Conservation (phyloP, 2,888 invertebrate genomes). For the Ypsolopha scabrella region DNA sequence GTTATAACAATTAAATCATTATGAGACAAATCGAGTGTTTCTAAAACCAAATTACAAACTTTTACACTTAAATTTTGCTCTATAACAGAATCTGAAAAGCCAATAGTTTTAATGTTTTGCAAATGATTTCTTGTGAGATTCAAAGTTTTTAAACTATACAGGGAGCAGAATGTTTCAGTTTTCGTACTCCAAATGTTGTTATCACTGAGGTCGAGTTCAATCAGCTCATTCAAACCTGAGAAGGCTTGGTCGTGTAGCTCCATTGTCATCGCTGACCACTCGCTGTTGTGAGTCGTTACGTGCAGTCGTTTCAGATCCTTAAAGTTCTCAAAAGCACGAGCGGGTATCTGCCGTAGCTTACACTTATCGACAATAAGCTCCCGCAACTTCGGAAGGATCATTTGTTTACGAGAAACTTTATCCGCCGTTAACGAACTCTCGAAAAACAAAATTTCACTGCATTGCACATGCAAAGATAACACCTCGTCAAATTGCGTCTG, state of each 20-base stretch:
- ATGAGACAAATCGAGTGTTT: conserved; percentile 78
- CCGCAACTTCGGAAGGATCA: conserved; percentile 75
- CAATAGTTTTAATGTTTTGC: conserved; percentile 80
- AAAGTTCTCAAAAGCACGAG: conserved; percentile 76
- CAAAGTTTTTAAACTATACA: conserved; percentile 75
- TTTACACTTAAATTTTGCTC: conserved; percentile 68
- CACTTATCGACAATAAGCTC: conserved; percentile 79
- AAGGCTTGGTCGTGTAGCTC: conserved; percentile 79
- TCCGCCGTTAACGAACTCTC: conserved; percentile 75
- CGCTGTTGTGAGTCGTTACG: conserved; percentile 80
- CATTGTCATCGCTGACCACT: conserved; percentile 84
- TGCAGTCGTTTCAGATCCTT: conserved; percentile 76
- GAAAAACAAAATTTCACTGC: conserved; percentile 80
- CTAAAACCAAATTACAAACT: conserved; percentile 77
- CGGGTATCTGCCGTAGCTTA: conserved; percentile 80
- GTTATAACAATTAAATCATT: conserved; percentile 80
- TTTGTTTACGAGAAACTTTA: conserved; percentile 59
- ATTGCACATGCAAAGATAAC: conserved; percentile 76
- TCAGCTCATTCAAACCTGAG: conserved; percentile 74
- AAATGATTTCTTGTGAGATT: conserved; percentile 84
- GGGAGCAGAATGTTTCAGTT: conserved; percentile 77
- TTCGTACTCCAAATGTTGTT: conserved; percentile 85
- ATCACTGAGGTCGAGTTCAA: conserved; percentile 76
- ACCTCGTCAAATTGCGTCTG: conserved; percentile 75
- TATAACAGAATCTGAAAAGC: conserved; percentile 78